These are phyloP conservation scores for Drosophila biarmipes DNA, from an alignment of 1,140 invertebrate genomes.

Conservation along the genomic window DNA sequence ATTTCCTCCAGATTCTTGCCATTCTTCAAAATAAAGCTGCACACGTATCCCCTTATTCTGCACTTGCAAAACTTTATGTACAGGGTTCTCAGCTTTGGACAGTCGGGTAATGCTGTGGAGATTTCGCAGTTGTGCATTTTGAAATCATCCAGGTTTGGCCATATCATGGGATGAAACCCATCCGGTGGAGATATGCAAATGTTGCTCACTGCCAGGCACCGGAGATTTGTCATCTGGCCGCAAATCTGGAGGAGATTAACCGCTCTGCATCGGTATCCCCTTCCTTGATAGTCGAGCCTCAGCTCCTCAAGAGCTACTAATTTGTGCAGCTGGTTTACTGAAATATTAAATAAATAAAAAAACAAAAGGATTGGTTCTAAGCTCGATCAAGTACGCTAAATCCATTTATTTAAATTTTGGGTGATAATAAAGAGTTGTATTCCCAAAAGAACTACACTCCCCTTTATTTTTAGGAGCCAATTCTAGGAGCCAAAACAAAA, in stretches of 20 bases:
- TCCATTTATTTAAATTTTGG: too few relatives aligned
- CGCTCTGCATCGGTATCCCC: slow-evolving; percentile 4
- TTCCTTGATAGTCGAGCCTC: background rate
- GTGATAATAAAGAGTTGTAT: too few relatives aligned
- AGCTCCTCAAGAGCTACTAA: background rate
- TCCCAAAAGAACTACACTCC: too few relatives aligned
- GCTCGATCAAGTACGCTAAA: too few relatives aligned
- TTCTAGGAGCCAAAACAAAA: slow-evolving; percentile 5
- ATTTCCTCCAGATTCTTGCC: slow-evolving; percentile 6
- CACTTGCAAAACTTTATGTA: slow-evolving; percentile 3
- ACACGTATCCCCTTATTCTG: background rate
- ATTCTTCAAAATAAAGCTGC: slow-evolving; percentile 5
- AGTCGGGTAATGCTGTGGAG: slow-evolving; percentile 1
- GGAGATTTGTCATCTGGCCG: slow-evolving; percentile 4
- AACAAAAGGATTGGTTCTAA: too few relatives aligned
- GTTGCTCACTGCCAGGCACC: slow-evolving; percentile 1
- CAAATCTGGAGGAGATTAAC: slow-evolving; percentile 5
- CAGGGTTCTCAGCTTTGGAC: background rate
- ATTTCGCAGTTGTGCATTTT: slow-evolving; percentile 8
- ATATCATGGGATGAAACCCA: slow-evolving; percentile 3
- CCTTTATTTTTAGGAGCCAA: too few relatives aligned
- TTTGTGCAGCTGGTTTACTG: slow-evolving; percentile 6
- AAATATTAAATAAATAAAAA: background rate
- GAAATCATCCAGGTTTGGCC: background rate
- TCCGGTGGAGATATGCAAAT: slow-evolving; percentile 1